Percentiles rank a stretch among this genome's conserved stretches.
These are phyloP conservation scores for Orthonychiurus folsomi DNA, from an alignment of 2,888 invertebrate species.

Conservation along the genomic window DNA sequence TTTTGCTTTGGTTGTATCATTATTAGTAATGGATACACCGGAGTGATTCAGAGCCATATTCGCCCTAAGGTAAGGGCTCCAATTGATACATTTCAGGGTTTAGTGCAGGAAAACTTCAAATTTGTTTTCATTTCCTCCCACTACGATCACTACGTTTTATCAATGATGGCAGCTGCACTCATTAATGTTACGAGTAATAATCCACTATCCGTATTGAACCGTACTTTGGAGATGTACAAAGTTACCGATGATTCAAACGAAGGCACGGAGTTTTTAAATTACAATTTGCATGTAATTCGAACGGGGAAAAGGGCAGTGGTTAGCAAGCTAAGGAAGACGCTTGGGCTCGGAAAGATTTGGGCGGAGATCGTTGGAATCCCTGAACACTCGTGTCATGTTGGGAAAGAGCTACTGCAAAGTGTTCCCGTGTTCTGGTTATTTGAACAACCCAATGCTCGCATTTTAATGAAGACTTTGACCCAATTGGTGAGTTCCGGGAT, in stretches of 20 bases:
- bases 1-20: neutral
- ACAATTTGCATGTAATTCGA: too few species aligned
- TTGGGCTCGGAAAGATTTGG: neutral
- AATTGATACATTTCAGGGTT: neutral
- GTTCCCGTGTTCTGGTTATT: neutral
- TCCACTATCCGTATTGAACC: neutral
- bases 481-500: neutral
- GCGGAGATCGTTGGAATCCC: neutral
- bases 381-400: neutral
- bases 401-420: neutral
- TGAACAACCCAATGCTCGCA: neutral
- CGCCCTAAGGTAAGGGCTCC: neutral
- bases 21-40: neutral
- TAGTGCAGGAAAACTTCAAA: neutral
- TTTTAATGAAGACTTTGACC: neutral
- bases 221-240: neutral
- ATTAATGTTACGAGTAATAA: neutral
- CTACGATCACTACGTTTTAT: neutral
- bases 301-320: too few species aligned
- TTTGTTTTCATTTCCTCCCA: neutral
- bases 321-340: neutral
- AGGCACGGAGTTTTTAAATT: too few species aligned
- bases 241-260: too few species aligned
- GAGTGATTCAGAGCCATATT: neutral
- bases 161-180: neutral